Evolutionary conservation across 2,113 vertebrate species (phyloP), one percentile per base, ranked within the genome.

Genomic region (Sinocyclocheilus maitianheensis): DNA sequence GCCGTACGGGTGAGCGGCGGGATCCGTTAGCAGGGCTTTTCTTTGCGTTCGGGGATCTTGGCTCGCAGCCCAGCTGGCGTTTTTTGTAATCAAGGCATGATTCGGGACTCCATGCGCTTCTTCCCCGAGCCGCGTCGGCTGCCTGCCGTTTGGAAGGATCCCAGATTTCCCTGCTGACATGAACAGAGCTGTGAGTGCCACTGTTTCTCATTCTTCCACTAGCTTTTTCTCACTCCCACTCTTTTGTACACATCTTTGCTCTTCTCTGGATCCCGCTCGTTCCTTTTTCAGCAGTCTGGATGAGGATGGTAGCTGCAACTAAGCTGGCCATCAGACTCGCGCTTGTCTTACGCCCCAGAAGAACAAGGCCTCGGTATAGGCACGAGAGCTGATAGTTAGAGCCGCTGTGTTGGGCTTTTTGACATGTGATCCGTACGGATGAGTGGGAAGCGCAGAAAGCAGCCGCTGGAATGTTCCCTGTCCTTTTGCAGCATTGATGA

Each of bases 51-150:
- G 90, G 93, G 90, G 89, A 69, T 89, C 89, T 93, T 94, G 94
- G 93, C 92, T 82, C 89, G 86, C 84, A 89, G 96, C 97, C 95
- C 95, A 93, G 89, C 93, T 93, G 90, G 90, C 92, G 94, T 97
- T 94, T 30, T 81, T 97, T 97, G 97, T 98, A 96, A 97, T 97
- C 95, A 95, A 97, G 98, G 97, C 98, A 98, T 98, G 97, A 97
- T 97, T 95, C 91, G 91, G 93, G 95, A 94, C 94, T 96, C 96
- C 94, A 93, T 95, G 95, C 96, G 93, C 93, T 95, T 93, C 91
- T 77, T 77, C 75, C 94, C 94, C 93, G 95, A 90, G 91, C 94
- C 88, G 90, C 94, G 94, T 93, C 91, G 94, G 95, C 94, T 94
- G 94, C 95, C 92, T 95, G 91, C 92, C 94, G 93, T 91, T 94